Conservation (phyloP, 2,113 vertebrate species). For the Petrocephalus zakoni region DNA sequence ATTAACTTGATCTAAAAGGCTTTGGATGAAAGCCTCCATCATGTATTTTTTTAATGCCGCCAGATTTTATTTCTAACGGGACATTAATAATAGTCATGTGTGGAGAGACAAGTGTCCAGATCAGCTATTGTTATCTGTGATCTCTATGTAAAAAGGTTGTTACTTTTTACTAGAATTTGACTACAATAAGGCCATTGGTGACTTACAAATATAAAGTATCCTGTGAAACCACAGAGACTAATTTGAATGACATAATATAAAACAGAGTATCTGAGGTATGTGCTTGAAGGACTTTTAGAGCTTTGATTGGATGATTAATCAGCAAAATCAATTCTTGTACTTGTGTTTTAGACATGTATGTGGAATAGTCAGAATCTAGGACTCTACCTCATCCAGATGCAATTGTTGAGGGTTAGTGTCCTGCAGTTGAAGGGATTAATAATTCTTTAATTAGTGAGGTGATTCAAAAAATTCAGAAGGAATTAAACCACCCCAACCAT, state of each 20-base stretch:
- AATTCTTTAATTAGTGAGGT: neutral
- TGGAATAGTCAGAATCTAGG: neutral
- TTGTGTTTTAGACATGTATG: neutral
- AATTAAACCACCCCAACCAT: neutral
- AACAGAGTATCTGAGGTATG: neutral
- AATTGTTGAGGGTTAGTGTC: neutral
- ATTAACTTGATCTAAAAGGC: neutral
- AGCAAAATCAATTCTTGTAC: neutral
- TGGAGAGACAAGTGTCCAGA: neutral
- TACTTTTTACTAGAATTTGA: neutral
- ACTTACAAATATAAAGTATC: neutral
- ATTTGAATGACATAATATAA: neutral
- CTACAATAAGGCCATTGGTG: neutral
- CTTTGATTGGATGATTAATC: neutral
- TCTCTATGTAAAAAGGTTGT: neutral
- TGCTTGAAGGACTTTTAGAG: neutral
- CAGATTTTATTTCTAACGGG: neutral
- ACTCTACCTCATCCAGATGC: neutral
- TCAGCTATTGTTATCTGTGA: neutral
- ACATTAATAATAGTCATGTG: neutral
- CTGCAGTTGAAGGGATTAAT: neutral
- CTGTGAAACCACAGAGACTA: neutral
- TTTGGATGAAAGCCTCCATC: neutral
- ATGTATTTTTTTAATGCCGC: neutral
- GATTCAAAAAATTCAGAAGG: neutral